These are phyloP conservation scores for Ictidomys tridecemlineatus DNA, from an alignment of 2,113 vertebrate genomes.

Conservation along the genomic window DNA sequence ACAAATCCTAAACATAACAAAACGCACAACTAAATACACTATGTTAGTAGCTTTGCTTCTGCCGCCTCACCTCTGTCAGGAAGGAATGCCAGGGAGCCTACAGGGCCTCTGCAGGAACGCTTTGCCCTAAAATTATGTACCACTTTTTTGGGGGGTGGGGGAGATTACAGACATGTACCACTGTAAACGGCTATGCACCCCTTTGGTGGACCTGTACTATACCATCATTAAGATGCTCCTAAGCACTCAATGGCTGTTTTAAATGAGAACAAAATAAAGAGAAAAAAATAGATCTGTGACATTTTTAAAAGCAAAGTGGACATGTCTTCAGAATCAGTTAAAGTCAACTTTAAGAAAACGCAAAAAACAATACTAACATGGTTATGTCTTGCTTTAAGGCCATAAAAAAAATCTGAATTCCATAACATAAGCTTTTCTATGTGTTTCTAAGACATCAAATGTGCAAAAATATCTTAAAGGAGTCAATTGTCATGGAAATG, in stretches of 20 bases:
- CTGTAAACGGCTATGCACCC: too few species aligned
- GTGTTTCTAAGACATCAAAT: not conserved
- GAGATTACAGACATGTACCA: too few species aligned
- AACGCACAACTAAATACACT: not conserved
- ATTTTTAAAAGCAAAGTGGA: not conserved
- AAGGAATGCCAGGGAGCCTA: not conserved
- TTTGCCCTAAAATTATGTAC: not conserved
- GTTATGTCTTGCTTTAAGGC: not conserved
- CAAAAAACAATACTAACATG: not conserved
- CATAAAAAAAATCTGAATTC: not conserved
- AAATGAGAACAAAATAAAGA: conserved; percentile 11
- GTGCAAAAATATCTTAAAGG: not conserved
- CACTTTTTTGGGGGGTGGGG: too few species aligned
- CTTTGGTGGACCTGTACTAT: not conserved
- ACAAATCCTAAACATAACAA: not conserved
- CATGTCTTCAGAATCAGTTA: not conserved
- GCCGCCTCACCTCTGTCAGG: not conserved
- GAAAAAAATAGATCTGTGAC: not conserved
- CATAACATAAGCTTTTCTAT: not conserved
- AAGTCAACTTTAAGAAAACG: not conserved
- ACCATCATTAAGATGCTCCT: not conserved
- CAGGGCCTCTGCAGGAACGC: not conserved
- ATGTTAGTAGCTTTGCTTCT: not conserved
- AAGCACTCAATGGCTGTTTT: too few species aligned
- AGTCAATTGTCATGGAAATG: not conserved